Percentiles rank a stretch among this genome's conserved stretches.
Conservation (phyloP, 2,113 vertebrate genomes). For the Myotis davidii region DNA sequence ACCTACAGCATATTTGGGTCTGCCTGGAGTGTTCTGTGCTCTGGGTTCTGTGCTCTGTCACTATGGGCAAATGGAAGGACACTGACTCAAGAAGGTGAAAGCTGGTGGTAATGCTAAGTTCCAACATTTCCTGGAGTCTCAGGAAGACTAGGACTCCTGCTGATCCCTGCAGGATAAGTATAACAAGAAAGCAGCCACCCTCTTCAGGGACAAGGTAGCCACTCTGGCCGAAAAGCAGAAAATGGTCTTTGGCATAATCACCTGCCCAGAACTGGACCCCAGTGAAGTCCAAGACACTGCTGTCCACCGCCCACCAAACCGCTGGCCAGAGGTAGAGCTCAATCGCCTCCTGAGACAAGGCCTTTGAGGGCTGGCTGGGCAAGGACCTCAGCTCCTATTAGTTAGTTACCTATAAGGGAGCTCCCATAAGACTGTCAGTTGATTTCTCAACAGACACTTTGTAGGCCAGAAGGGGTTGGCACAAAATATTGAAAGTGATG, state of each 20-base stretch:
- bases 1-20: conserved; percentile 97
- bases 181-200: conserved; percentile 94
- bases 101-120: conserved; percentile 94
- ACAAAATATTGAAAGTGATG: neutral
- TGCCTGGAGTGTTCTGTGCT: conserved; percentile 98
- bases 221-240: conserved; percentile 93
- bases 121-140: conserved; percentile 92
- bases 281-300: conserved; percentile 89
- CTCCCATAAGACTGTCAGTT: neutral
- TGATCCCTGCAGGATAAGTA: conserved; percentile 97
- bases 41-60: conserved; percentile 95
- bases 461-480: neutral
- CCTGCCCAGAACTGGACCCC: conserved; percentile 95
- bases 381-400: neutral
- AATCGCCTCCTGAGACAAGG: neutral
- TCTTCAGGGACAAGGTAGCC: conserved; percentile 95
- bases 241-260: conserved; percentile 95
- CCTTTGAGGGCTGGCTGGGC: neutral
- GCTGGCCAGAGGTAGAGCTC: neutral
- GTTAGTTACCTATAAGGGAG: neutral
- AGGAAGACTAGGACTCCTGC: conserved; percentile 92
- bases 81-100: conserved; percentile 98
- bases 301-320: conserved; percentile 88
- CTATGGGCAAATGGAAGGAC: conserved; percentile 99
- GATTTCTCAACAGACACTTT: neutral